Base-by-base conservation (phyloP, 2,888 invertebrate species). In the Xestia c-nigrum region DNA sequence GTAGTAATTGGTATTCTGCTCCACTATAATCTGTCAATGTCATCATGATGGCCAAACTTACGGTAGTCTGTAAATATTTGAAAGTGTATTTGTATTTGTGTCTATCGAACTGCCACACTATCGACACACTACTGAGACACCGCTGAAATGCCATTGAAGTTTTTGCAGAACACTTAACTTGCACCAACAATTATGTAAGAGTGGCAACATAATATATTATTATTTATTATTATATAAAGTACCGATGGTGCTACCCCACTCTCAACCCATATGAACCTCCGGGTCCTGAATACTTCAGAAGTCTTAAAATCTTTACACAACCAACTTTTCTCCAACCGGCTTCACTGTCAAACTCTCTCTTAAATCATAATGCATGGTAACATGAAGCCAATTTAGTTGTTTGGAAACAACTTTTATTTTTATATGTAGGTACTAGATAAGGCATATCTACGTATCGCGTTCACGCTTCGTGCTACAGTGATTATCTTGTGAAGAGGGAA, bases 401-500 rank as follows among this genome's bases (percentile, higher is more conserved):
- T 66, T 14, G 0, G 16, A 31, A 46, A 43, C 31, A 1, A 70
- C 1, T 46, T 67, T 16, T 67, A 43, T 31, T 68, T 68, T 31
- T 16, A 5, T 68, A 24, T 19, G 69, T 40, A 24, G 40, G n/a
- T 67, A 21, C 19, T 7, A 46, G 16, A n/a, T 67, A 68, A 38
- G 9, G 19, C 46, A 10, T 3, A 31, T 46, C 31, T 67, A 21
- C 3, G 5, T 43, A 24, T 50, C 16, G 61, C 12, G 40, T 31
- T 61, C 24, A 61, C 31, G n/a, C 10, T 7, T 64, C 64, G 40
- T 72, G 47, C 9, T 6, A 19, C 24, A 63, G 19, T 24, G n/a
- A 80, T 73, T 80, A 64, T 80, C 31, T 47, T 24, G 14, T 40
- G 5, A 5, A 78, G 19, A 43, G 40, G 4, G 31, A 52, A 61